Base-by-base conservation (phyloP, 2,797 vertebrate species). In the Schizothorax lantsangensis region DNA sequence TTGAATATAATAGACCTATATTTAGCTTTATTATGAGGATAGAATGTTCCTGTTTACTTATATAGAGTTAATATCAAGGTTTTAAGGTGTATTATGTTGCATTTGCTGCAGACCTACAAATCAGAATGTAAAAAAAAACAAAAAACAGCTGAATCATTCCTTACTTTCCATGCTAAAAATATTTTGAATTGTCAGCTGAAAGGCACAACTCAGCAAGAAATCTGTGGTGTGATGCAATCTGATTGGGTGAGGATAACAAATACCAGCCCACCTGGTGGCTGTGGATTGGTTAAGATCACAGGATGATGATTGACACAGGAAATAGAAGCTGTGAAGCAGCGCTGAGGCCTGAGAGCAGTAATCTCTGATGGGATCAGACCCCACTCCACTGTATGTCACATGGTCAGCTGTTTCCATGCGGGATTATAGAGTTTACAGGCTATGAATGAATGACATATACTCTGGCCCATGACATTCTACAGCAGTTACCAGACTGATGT, bases 61-160 rank as follows among this genome's bases (percentile, higher is more conserved):
- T 12, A 6, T 43, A n/a, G 6, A 43, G 69, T 72, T 59, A 79
- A 79, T 79, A 40, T 21, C 36, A 59, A 5, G 19, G 26, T 75
- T 52, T 52, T 75, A 17, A 1, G 10, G 30, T 52, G 19, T 12
- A 52, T 26, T 6, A 36, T 52, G 40, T n/a, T 72, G 5, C n/a
- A 52, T 81, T 49, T 36, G 21, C 1, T 52, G 23, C 14, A 23
- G 30, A 52, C 7, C 21, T 52, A 10, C n/a, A 30, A 45, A 64
- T 14, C 0, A 5, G 26, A 36, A 21, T 21, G 30, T 7, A 15
- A 33, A 47, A n/a, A 26, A 83, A 23, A 40, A 69, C 72, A 4
- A 49, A 87, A 89, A 87, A 86, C 4, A 87, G 88, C 88, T 89
- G 88, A 91, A 88, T 89, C 87, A 91, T 78, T 87, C 82, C 54